phyloP scores from a whole-genome alignment of 2,888 invertebrate genomes.

The Melinaea marsaeus region DNA sequence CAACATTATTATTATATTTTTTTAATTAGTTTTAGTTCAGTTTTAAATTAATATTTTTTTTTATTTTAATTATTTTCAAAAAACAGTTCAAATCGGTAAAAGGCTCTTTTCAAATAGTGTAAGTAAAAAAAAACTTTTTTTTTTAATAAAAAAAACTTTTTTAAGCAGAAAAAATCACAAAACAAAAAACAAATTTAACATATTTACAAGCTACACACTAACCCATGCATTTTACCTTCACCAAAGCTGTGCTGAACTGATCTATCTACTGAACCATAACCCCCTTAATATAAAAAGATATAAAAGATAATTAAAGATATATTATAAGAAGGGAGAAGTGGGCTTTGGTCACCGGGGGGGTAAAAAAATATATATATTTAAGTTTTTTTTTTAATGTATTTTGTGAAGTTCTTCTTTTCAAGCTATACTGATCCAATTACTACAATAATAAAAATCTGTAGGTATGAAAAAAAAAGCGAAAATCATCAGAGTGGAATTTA shows the following conservation, averaged over 20 bases:
- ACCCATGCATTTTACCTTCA: constrained; percentile 74
- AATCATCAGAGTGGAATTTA: too few species aligned
- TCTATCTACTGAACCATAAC: constrained; percentile 55
- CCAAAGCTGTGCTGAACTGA: constrained; percentile 60
- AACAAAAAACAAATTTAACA: constrained; percentile 37
- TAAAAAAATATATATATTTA: background rate
- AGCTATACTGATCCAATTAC: too few species aligned
- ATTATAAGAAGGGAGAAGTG: constrained; percentile 34
- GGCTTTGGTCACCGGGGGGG: constrained; percentile 45
- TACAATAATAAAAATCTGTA: too few species aligned
- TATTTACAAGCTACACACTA: constrained; percentile 52
- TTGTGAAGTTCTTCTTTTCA: too few species aligned
- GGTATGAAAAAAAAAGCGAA: too few species aligned
- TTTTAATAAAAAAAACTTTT: too few species aligned
- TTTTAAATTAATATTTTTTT: constrained; percentile 5
- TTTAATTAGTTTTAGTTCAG: background rate
- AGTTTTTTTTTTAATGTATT: background rate
- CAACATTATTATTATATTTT: constrained; percentile 30
- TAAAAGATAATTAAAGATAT: constrained; percentile 44
- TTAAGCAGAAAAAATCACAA: constrained; percentile 14
- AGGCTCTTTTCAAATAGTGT: too few species aligned
- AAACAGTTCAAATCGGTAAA: background rate
- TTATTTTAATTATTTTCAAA: background rate
- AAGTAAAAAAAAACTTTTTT: too few species aligned
- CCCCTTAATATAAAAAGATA: constrained; percentile 35